Base-by-base conservation (phyloP, 1,140 invertebrate genomes). In the Proales similis region DNA sequence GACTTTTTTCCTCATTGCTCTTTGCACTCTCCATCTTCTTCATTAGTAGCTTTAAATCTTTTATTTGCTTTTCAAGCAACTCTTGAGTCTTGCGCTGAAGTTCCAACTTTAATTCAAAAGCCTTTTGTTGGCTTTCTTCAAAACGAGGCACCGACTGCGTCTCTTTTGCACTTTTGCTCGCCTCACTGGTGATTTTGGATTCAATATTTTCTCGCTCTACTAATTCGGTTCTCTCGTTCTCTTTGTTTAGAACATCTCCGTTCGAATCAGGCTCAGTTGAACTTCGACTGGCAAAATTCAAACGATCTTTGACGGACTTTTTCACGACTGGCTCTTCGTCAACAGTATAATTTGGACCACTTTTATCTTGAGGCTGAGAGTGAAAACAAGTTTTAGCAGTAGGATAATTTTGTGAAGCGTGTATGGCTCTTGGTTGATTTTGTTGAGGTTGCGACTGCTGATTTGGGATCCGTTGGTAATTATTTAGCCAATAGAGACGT, bases 1-100 rank as follows among this genome's bases (percentile, higher is more conserved):
- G 51, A 26, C n/a, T 57, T 57, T 57, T 57, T 57, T 57, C 51
- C 33, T 57, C 51, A 7, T 42, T 42, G 7, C 36, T 42, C 45
- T 43, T 57, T 7, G 36, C 51, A 19, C 32, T 24, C 45, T 57
- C 51, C 14, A 42, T 42, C 45, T 57, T 57, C 6, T 24, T 11
- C 51, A 57, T 42, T 4, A 57, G 27, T 27, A 57, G 27, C 45
- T 57, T 57, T 57, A 42, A 42, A 36, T 57, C 51, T 29, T 57
- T 57, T 27, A 57, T 30, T 26, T 57, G 51, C 5, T 57, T 36
- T 26, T 57, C 51, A 6, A 57, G 39, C 17, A 57, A 42, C 4
- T 57, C 51, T 6, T 42, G 36, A 7, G 51, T 42, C n/a, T 57
- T 57, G 27, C 45, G 39, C 20, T 42, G 33, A 12, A 57, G 22